Evolutionary conservation across 2,113 vertebrate species (phyloP), one percentile per base, ranked within the genome.

Genomic region (Trichomycterus rosablanca): DNA sequence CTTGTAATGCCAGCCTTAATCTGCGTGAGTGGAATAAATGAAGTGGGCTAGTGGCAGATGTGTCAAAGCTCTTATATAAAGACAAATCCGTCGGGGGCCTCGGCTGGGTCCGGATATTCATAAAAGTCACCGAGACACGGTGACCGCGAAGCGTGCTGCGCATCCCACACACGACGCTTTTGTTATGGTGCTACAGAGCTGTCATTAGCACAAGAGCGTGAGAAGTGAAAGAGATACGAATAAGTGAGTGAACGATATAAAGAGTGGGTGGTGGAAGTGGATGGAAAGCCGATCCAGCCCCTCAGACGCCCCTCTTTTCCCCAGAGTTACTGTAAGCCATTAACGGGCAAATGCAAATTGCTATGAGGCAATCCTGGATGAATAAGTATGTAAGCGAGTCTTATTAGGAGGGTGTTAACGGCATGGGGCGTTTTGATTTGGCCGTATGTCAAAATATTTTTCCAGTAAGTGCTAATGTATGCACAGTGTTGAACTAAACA

Each of bases 1-100:
- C 84, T 80, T 81, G 84, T 87, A 87, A 88, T 85, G 85, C 81
- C 84, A 86, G 83, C 79, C 85, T 86, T 87, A 87, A 88, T 88
- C 85, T 87, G 83, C 81, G 70, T 82, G 80, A 84, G 87, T 86
- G 85, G 83, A 84, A 88, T 84, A 87, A 87, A 88, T 88, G 87
- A 87, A 88, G 84, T 84, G 82, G 80, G 76, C 79, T 72, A 67
- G 66, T 78, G 76, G 80, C 70, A 58, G 80, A 81, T 76, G 78
- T 83, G 84, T 85, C 83, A 84, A 60, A 52, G 74, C 62, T 67
- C 74, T 81, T 81, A 87, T 87, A 88, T 86, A 86, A 84, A 88
- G 85, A 88, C 84, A 87, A 87, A 87, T 87, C 80, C 83, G 37
- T 77, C 72, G 15, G 67, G 69, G 75, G 80, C 80, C 68, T 63